phyloP scores from a whole-genome alignment of 2,888 invertebrate species.

The Anagyrus pseudococci region DNA sequence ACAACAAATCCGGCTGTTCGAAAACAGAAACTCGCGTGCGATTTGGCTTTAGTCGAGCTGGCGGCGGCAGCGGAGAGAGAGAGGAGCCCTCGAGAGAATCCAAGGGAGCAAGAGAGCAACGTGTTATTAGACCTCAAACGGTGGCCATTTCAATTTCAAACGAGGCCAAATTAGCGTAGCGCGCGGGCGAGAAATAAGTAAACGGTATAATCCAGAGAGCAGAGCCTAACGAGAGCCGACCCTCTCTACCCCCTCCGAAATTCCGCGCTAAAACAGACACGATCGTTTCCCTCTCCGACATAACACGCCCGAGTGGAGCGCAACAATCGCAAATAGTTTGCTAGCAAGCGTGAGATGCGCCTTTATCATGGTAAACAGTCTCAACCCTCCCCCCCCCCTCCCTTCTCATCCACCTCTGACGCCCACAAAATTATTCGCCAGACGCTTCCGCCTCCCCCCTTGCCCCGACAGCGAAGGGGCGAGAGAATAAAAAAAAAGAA shows the following conservation, averaged over 20 bases:
- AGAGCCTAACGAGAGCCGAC: background rate
- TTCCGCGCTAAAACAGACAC: no score
- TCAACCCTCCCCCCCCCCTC: no score
- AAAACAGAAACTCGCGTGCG: no score
- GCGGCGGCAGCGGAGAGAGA: no score
- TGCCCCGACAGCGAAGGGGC: conserved; percentile 5
- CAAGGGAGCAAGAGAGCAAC: conserved; percentile 13
- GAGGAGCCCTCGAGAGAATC: no score
- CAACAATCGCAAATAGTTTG: background rate
- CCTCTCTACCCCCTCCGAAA: background rate
- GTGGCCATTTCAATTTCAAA: background rate
- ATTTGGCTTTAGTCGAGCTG: no score
- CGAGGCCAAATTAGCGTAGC: background rate
- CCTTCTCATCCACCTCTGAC: background rate
- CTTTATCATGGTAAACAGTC: conserved; percentile 31
- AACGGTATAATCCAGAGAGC: background rate
- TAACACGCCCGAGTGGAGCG: no score
- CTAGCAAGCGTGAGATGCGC: no score
- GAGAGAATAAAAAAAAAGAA: conserved; percentile 5
- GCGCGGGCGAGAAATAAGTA: no score
- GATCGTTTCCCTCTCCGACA: background rate
- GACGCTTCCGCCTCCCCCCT: background rate
- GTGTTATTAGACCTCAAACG: no score
- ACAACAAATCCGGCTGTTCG: no score
- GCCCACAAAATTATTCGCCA: conserved; percentile 34